phyloP scores from a whole-genome alignment of 2,888 invertebrate species.

The Harpalus rufipes region DNA sequence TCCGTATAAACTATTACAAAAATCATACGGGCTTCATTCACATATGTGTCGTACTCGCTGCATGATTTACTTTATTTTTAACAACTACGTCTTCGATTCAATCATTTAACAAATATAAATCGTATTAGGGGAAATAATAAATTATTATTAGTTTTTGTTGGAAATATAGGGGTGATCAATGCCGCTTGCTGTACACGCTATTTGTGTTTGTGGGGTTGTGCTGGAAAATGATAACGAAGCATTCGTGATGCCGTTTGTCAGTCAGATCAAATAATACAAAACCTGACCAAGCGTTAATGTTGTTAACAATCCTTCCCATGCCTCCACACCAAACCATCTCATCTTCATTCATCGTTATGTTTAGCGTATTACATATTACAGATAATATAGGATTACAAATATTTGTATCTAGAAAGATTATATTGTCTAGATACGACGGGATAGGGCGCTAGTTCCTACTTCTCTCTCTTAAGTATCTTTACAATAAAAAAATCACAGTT shows the following conservation, averaged over 20 bases:
- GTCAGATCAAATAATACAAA: slow-evolving; percentile 45
- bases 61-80: no score
- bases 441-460: no score
- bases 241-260: slow-evolving; percentile 13
- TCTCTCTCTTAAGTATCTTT: no score
- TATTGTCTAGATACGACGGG: not conserved
- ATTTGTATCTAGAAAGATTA: slow-evolving; percentile 7
- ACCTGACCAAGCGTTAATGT: slow-evolving; percentile 55
- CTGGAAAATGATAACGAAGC: not conserved
- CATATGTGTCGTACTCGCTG: no score
- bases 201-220: not conserved
- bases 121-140: no score
- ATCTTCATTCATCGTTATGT: slow-evolving; percentile 48
- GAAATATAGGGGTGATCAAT: no score
- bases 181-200: no score
- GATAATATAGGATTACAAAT: not conserved
- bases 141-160: no score
- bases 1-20: no score
- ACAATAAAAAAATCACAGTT: no score
- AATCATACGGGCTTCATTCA: no score
- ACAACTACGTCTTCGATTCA: not conserved
- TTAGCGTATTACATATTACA: slow-evolving; percentile 1
- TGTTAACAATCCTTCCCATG: slow-evolving; percentile 36
- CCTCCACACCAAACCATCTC: slow-evolving; percentile 62
- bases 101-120: no score